These are phyloP conservation scores for Druon quercuslanigerum DNA, from an alignment of 1,140 invertebrate genomes.

Conservation along the genomic window DNA sequence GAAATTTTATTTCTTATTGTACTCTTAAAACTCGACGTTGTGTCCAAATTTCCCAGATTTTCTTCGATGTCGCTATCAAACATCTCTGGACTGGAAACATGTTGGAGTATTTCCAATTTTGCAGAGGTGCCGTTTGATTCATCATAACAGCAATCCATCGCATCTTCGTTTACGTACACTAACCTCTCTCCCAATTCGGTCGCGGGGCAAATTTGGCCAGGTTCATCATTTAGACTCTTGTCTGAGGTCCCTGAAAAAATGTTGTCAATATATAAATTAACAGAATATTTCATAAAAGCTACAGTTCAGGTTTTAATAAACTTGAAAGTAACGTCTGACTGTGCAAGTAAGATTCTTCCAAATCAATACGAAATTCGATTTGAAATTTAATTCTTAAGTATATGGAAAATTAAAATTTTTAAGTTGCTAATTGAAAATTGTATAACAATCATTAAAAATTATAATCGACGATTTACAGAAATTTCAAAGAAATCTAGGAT, in stretches of 20 bases:
- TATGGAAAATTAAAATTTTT: too few relatives aligned
- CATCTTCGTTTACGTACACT: conserved; percentile 53
- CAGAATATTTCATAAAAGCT: background rate
- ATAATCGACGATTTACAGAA: too few relatives aligned
- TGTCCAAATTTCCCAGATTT: conserved; percentile 44
- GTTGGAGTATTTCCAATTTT: conserved; percentile 28
- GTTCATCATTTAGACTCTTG: conserved; percentile 31
- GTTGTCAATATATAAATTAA: conserved; percentile 2
- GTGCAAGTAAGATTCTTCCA: too few relatives aligned
- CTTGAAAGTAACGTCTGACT: too few relatives aligned
- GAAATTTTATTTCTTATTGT: conserved; percentile 31
- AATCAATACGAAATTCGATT: too few relatives aligned
- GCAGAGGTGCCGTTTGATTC: conserved; percentile 33
- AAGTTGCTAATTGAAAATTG: too few relatives aligned
- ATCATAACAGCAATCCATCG: conserved; percentile 64
- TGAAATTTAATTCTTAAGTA: too few relatives aligned
- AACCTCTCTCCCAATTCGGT: conserved; percentile 33
- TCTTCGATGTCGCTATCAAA: conserved; percentile 68
- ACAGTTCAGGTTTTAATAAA: too few relatives aligned
- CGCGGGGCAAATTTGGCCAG: conserved; percentile 18
- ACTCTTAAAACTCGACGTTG: conserved; percentile 26
- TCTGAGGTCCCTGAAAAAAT: conserved; percentile 18
- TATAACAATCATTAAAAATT: too few relatives aligned
- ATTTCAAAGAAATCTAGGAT: too few relatives aligned
- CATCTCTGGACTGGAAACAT: conserved; percentile 66